phyloP scores from a whole-genome alignment of 2,797 vertebrate genomes.

The Coccyzus lansbergi region DNA sequence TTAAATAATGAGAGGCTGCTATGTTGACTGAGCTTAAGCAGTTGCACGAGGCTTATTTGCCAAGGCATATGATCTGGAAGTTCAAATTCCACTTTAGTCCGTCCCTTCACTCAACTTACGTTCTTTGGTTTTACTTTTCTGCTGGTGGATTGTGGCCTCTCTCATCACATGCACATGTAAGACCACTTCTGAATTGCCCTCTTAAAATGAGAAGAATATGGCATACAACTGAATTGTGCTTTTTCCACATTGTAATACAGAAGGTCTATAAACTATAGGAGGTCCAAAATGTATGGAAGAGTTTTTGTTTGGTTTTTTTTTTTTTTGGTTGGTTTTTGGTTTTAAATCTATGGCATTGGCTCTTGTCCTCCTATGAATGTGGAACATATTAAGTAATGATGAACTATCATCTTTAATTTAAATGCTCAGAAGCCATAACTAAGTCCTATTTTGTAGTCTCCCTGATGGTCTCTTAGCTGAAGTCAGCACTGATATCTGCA shows the following conservation, averaged over 20 bases:
- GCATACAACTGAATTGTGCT: background rate
- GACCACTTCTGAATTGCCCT: background rate
- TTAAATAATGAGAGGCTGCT: background rate
- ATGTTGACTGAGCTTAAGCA: background rate
- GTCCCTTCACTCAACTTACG: background rate
- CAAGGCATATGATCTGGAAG: background rate
- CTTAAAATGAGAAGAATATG: background rate
- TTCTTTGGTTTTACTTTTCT: background rate
- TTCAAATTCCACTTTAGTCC: background rate
- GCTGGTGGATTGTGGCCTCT: background rate
- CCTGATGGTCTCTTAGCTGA: background rate
- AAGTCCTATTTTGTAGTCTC: background rate
- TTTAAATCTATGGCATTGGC: background rate
- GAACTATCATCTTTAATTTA: background rate
- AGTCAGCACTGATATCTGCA: background rate
- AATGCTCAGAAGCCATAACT: background rate
- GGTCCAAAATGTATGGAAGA: background rate
- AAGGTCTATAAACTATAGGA: background rate
- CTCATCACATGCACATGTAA: background rate
- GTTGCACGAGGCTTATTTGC: background rate
- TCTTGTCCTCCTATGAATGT: background rate
- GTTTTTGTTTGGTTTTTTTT: background rate
- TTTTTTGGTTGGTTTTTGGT: background rate
- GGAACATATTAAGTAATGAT: background rate
- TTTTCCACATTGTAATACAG: background rate